Base-by-base conservation (phyloP, 2,797 vertebrate genomes). In the Centropyge bicolor region DNA sequence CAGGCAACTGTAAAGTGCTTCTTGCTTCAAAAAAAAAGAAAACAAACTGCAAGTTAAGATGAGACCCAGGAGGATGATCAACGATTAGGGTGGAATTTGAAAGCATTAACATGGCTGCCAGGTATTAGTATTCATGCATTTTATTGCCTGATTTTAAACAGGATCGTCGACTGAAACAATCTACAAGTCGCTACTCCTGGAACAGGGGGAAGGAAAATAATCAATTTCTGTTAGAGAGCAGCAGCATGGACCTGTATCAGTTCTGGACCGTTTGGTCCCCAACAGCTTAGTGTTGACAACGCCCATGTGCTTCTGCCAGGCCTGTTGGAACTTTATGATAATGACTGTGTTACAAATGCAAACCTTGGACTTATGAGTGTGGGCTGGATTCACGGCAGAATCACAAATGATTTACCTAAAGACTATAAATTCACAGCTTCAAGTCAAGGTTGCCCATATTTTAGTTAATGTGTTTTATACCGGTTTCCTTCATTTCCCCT, bases 41-140 rank as follows among this genome's bases (percentile, higher is more conserved):
- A 82, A 76, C 61, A 55, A 76, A 76, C 70, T 6, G 51, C 43
- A 22, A 70, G 19, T 62, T 62, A 11, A 46, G 19, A 65, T 14
- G 36, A 43, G 57, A 57, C 59, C 46, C 22, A 11, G 61, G 60
- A 76, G 57, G 71, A 68, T 19, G 24, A 70, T 46, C 59, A 41
- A 76, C 59, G 69, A 62, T 51, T 41, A 60, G 14, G 3, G 45
- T 10, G 20, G 76, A 43, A 59, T 57, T 43, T 57, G 22, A 78
- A 89, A 60, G 69, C 38, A 49, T 52, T 63, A 7, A 67, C 63
- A 64, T 65, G 57, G 46, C 60, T 74, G 56, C 14, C n/a, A 57
- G 55, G 46, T 55, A 64, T 36, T 46, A 43, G 13, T 46, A 56
- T 49, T 14, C 1, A 22, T 64, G 52, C 48, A 19, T 24, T 82